Evolutionary conservation across 2,113 vertebrate species (phyloP).

Genomic region (Gnathonemus longibarbis): DNA sequence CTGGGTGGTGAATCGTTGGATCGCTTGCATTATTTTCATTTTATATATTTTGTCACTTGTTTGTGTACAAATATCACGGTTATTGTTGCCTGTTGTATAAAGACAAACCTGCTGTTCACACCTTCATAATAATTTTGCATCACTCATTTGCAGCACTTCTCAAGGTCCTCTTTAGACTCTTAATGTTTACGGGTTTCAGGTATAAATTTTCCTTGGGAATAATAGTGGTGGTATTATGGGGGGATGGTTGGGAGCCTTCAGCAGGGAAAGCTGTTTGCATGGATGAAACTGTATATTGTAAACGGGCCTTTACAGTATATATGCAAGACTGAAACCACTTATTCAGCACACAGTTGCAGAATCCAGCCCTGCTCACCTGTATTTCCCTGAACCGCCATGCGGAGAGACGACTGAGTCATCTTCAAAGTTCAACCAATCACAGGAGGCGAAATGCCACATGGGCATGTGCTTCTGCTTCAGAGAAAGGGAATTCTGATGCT

Average conservation of each 20-base stretch:
- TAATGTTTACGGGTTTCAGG: background rate
- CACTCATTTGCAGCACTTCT: background rate
- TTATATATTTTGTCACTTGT: background rate
- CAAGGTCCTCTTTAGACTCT: background rate
- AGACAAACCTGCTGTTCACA: background rate
- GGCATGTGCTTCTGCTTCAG: background rate
- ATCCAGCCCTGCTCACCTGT: background rate
- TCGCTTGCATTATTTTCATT: background rate
- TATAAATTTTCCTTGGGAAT: background rate
- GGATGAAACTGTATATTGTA: background rate
- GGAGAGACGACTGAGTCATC: background rate
- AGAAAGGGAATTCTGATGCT: background rate
- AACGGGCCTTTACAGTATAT: background rate
- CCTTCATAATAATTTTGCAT: background rate
- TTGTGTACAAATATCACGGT: background rate
- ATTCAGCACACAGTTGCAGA: background rate
- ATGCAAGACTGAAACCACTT: background rate
- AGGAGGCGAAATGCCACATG: background rate
- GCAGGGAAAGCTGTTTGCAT: background rate
- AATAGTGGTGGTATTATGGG: too few species aligned
- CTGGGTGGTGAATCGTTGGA: background rate
- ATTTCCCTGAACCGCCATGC: background rate
- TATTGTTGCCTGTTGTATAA: background rate
- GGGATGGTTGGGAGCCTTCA: background rate
- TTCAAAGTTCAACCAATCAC: background rate